phyloP scores from a whole-genome alignment of 2,888 invertebrate genomes.

The Alitta virens region DNA sequence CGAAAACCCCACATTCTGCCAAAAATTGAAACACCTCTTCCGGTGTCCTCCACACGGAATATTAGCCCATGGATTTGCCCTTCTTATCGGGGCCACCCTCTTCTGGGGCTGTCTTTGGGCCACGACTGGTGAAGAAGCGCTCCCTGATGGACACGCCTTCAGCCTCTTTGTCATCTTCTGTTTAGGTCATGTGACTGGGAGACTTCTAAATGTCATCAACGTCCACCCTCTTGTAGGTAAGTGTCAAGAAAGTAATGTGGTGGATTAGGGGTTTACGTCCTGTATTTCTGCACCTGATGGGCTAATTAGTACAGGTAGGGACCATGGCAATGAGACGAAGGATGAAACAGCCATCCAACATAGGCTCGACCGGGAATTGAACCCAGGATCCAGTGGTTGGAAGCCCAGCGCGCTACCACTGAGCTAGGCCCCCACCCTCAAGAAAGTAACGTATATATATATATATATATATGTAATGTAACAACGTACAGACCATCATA shows the following conservation, averaged over 20 bases:
- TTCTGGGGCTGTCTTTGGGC: slow-evolving; percentile 37
- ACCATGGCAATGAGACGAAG: no score
- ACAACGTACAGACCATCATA: no score
- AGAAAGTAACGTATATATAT: no score
- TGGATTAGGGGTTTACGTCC: no score
- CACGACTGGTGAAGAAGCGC: slow-evolving; percentile 35
- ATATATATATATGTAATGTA: no score
- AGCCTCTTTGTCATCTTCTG: slow-evolving; percentile 41
- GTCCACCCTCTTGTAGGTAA: neutral
- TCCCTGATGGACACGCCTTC: slow-evolving; percentile 48
- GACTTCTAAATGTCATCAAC: neutral
- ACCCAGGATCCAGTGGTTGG: no score
- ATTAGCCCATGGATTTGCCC: slow-evolving; percentile 56
- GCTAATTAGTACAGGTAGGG: no score
- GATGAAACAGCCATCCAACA: no score
- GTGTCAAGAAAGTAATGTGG: neutral
- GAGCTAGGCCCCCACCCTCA: no score
- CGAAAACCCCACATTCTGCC: slow-evolving; percentile 10
- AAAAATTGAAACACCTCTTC: slow-evolving; percentile 20
- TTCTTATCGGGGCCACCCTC: slow-evolving; percentile 32
- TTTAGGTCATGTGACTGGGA: slow-evolving; percentile 26
- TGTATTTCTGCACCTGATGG: no score
- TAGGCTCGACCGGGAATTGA: no score
- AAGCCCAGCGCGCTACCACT: no score
- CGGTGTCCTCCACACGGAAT: slow-evolving; percentile 29